These are phyloP conservation scores for Rhea pennata DNA, from an alignment of 2,113 vertebrate genomes.

Conservation along the genomic window DNA sequence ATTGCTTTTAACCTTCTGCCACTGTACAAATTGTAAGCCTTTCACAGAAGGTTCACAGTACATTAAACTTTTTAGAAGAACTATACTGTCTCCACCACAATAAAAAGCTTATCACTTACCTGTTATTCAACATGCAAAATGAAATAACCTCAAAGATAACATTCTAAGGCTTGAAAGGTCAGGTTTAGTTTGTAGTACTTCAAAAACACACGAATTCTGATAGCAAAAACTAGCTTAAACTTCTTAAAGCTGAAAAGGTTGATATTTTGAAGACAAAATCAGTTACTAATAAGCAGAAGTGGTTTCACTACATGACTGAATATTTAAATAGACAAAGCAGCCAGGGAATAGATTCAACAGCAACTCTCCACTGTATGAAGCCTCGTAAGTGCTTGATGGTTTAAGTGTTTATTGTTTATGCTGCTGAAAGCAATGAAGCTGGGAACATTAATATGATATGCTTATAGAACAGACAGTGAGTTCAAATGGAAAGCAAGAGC, in stretches of 20 bases:
- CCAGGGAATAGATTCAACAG: constrained; percentile 22
- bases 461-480: constrained; percentile 1
- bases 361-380: neutral
- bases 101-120: neutral
- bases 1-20: neutral
- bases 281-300: constrained; percentile 36
- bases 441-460: neutral
- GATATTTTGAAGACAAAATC: constrained; percentile 25
- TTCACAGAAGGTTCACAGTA: neutral
- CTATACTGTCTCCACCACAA: fast-evolving
- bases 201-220: neutral
- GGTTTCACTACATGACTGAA: constrained; percentile 32
- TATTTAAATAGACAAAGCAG: constrained; percentile 40
- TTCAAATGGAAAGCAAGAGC: neutral
- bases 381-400: neutral
- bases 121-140: neutral
- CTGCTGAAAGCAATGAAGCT: constrained; percentile 27
- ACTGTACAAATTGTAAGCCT: neutral
- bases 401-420: constrained; percentile 7
- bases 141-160: neutral
- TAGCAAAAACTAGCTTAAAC: neutral
- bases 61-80: neutral
- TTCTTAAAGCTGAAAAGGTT: constrained; percentile 9
- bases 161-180: constrained; percentile 13
- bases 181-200: neutral